A percentile compares a stretch with the other conserved stretches of the same genome.
phyloP scores from a whole-genome alignment of 2,797 vertebrate species.

The Sebastes nivosus region DNA sequence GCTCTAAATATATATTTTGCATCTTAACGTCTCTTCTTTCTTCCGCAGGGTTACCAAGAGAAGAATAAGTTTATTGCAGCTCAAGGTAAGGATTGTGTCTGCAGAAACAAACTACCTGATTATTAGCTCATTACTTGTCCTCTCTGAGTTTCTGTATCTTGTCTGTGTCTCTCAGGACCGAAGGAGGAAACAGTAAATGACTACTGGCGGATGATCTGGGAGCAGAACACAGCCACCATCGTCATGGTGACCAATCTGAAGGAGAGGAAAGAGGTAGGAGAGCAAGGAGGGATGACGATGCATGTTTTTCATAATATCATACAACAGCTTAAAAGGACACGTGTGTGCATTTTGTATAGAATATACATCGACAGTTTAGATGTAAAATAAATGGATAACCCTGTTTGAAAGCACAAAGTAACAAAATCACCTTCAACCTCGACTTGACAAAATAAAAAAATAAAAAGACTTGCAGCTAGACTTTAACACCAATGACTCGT shows the following conservation, averaged over 20 bases:
- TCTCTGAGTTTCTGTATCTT: conserved; percentile 13
- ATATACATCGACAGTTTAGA: not conserved
- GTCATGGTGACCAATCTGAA: conserved; percentile 99
- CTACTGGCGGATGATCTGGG: conserved; percentile 99
- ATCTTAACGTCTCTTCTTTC: not conserved
- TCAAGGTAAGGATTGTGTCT: conserved; percentile 85
- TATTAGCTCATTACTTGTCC: not conserved
- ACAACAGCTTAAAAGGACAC: not conserved
- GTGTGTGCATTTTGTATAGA: not conserved
- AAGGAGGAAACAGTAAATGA: conserved; percentile 99
- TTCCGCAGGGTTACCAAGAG: conserved; percentile 93
- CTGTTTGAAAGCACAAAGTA: not conserved
- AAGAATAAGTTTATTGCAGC: conserved; percentile 99
- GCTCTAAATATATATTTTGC: not conserved
- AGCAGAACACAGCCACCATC: conserved; percentile 97
- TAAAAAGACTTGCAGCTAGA: no score
- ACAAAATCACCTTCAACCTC: not conserved
- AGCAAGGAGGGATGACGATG: not conserved
- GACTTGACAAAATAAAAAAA: no score
- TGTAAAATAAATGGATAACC: not conserved
- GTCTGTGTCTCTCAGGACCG: conserved; percentile 83
- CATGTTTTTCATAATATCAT: not conserved
- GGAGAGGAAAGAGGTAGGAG: conserved; percentile 94
- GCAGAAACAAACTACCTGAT: not conserved
- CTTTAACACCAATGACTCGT: no score